Evolutionary conservation across 1,140 invertebrate genomes (phyloP), one percentile per base, ranked within the genome.

Genomic region (Anoplolepis gracilipes): DNA sequence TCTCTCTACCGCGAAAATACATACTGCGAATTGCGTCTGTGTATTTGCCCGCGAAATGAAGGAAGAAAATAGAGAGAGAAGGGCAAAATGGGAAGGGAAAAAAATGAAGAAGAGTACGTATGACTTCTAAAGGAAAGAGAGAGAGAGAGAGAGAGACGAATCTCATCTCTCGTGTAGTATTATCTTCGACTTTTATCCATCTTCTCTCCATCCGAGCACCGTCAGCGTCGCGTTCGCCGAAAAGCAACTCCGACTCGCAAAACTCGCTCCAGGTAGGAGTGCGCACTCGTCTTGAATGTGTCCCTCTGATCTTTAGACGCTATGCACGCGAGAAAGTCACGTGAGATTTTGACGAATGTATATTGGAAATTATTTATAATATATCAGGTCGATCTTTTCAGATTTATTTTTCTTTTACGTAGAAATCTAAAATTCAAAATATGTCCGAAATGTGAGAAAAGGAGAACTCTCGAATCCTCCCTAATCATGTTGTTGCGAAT

Each of bases 111-210:
- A 87, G 36, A 79, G 46, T 61, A 53, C 30, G 53, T 42, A 22
- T 57, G 69, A 70, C 69, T 33, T 39, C 11, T 39, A 30, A 70
- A 49, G 82, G 72, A 69, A 30, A 88, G 81, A 88, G 57, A 87
- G 64, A 85, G 39, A 88, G 81, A 88, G 57, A 87, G 39, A 88
- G 81, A 88, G 57, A 87, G 64, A 85, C 57, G 87, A 81, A 61
- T 33, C 67, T 88, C 86, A 55, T 28, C 46, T 46, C 46, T 36
- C 39, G 42, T 4, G 25, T n/a, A n/a, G 16, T 33, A 36, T 57
- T 55, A n/a, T n/a, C n/a, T 75, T 28, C 55, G 72, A 46, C 64
- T 61, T 67, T 59, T 33, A 28, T 77, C 42, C 61, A 57, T 53
- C 57, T 49, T 85, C 69, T 81, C 85, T 76, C 82, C 55, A 62